Conservation (phyloP, 2,888 invertebrate genomes). For the Quadroppia sp. region DNA sequence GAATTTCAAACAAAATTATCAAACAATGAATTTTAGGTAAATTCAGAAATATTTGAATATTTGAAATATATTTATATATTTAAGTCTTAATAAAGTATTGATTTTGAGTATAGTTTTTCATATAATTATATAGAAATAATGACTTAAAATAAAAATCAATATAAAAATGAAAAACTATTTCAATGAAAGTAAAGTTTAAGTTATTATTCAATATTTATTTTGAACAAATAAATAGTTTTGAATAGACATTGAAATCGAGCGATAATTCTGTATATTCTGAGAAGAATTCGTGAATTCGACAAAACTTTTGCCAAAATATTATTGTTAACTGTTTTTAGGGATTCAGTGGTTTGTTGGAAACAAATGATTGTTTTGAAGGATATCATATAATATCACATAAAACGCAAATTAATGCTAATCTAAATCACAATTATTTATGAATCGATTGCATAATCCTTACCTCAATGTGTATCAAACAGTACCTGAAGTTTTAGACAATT, state of each 20-base stretch:
- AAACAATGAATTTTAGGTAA: too few relatives aligned
- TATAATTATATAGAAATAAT: too few relatives aligned
- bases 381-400: neutral
- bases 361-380: too few relatives aligned
- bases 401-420: neutral
- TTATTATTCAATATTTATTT: neutral
- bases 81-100: too few relatives aligned
- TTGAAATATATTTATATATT: too few relatives aligned
- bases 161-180: neutral
- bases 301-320: neutral
- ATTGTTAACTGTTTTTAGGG: neutral
- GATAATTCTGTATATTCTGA: neutral
- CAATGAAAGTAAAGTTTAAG: neutral
- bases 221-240: neutral
- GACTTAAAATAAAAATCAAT: too few relatives aligned
- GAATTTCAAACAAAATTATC: too few relatives aligned
- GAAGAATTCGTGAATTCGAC: neutral
- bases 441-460: constrained; percentile 11
- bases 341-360: neutral
- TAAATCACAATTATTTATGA: neutral
- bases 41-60: too few relatives aligned
- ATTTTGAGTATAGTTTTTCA: too few relatives aligned
- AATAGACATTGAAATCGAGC: neutral
- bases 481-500: neutral
- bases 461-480: neutral